Evolutionary conservation across 37 sponge, comb jelly and placozoan species (phyloP), one percentile per base, ranked within the genome.

Genomic region (Cliona cf. orientalis): DNA sequence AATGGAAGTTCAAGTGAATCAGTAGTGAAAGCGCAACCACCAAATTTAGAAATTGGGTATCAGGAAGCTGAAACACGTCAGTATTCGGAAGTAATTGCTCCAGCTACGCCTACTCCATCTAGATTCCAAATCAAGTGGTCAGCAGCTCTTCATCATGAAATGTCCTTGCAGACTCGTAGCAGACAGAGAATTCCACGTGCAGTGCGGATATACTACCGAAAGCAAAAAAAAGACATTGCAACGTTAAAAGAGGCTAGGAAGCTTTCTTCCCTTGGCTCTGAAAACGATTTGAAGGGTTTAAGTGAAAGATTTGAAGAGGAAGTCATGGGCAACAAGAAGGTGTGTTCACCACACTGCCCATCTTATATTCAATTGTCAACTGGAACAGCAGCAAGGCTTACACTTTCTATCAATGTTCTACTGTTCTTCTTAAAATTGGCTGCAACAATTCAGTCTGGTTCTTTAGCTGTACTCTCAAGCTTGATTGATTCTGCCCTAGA

Each of bases 401-500:
- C 74, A n/a, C 76, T 87, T 2, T 46, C 76, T 35, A 60, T 87
- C 31, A 87, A 87, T 42, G 36, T 87, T 12, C 57, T 87, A 9
- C 64, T 87, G 45, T 53, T 87, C 46, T 72, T 72, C 58, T 14
- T 68, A 0, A 87, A 87, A 44, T 17, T 80, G 11, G 75, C 72
- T 46, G 88, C 88, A 36, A 28, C 75, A 17, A 66, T 87, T 49
- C 81, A 79, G 66, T 87, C 88, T 14, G 88, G 81, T 22, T 80
- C 81, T 1, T 43, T 87, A 21, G 71, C 88, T 29, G 81, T 87
- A 21, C 39, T 87, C 12, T 87, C 88, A 25, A 87, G 88, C 49
- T 69, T 87, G 5, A 32, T 87, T 37, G 88, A 87, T 35, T 87
- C 88, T 21, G 75, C 76, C 4, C 76, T 87, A 32, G 88, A 87